A percentile compares a stretch with the other conserved stretches of the same genome.
Evolutionary conservation across 1,140 invertebrate species (phyloP).

Genomic region (Caenorhabditis brenneri): DNA sequence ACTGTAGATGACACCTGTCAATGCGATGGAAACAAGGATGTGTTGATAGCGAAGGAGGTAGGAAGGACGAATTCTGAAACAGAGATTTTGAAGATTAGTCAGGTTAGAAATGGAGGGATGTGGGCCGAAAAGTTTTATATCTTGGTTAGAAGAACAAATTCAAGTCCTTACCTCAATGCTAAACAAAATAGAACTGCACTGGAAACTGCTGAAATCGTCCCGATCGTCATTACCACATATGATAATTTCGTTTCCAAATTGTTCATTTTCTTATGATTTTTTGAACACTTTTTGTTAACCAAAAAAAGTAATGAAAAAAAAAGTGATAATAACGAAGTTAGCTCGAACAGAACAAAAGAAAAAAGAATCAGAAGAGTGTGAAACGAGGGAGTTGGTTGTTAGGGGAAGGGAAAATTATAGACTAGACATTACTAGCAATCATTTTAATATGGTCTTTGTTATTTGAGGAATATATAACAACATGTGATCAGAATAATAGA

Average conservation of each 20-base stretch:
- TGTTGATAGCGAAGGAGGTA: background rate
- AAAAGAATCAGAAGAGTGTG: too few species aligned
- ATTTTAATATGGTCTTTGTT: too few species aligned
- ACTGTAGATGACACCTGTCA: constrained; percentile 2
- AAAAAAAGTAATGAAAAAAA: background rate
- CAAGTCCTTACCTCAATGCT: background rate
- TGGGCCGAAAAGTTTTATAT: too few species aligned
- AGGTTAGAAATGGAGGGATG: too few species aligned
- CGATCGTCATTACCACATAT: background rate
- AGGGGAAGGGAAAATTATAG: too few species aligned
- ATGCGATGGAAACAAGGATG: background rate
- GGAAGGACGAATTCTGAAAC: background rate
- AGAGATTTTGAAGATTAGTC: too few species aligned
- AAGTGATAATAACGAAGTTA: background rate
- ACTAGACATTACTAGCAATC: too few species aligned
- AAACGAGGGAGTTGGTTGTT: too few species aligned
- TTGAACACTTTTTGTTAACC: too few species aligned
- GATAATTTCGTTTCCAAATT: background rate
- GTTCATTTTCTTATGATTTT: background rate
- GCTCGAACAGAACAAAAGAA: background rate
- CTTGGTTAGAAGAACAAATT: background rate
- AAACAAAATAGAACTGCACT: background rate
- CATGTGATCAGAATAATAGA: too few species aligned
- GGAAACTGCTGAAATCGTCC: background rate
- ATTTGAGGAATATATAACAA: too few species aligned